Conservation (phyloP, 2,113 vertebrate species). For the Sebastes schlegelii region DNA sequence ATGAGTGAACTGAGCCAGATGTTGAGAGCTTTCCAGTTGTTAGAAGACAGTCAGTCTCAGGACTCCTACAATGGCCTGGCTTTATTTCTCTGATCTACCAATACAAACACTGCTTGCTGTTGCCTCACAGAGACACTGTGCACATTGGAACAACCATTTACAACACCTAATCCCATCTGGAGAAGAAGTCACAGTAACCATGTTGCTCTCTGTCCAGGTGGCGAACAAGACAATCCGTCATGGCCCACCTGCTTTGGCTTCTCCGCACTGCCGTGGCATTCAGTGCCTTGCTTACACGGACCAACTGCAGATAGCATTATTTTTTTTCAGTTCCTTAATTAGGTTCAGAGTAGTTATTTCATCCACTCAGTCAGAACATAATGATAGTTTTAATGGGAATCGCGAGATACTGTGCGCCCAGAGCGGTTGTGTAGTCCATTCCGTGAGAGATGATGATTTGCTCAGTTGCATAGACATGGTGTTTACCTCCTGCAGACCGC, state of each 20-base stretch:
- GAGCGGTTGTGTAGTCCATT: slow-evolving; percentile 37
- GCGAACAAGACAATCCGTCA: slow-evolving; percentile 38
- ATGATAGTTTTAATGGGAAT: slow-evolving; percentile 62
- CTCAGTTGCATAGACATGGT: slow-evolving; percentile 35
- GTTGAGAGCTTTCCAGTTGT: slow-evolving; percentile 30
- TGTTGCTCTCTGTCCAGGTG: slow-evolving; percentile 51
- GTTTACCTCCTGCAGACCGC: slow-evolving; percentile 38
- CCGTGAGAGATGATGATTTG: slow-evolving; percentile 50
- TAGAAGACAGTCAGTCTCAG: background rate
- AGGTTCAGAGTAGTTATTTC: slow-evolving; percentile 57
- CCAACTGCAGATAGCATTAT: slow-evolving; percentile 51
- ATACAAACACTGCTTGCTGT: slow-evolving; percentile 15
- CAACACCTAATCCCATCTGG: slow-evolving; percentile 53
- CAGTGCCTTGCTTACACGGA: slow-evolving; percentile 31
- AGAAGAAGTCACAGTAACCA: slow-evolving; percentile 36
- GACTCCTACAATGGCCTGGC: background rate
- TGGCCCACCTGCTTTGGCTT: slow-evolving; percentile 50
- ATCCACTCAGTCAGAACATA: slow-evolving; percentile 49
- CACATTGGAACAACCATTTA: slow-evolving; percentile 33
- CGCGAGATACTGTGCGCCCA: slow-evolving; percentile 28
- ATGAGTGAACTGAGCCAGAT: slow-evolving; percentile 11
- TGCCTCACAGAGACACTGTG: slow-evolving; percentile 27
- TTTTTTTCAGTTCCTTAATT: slow-evolving; percentile 54
- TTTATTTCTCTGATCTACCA: slow-evolving; percentile 31
- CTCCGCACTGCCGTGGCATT: slow-evolving; percentile 14